These are phyloP conservation scores for Andrena praecox DNA, from an alignment of 2,888 invertebrate species.

Conservation along the genomic window DNA sequence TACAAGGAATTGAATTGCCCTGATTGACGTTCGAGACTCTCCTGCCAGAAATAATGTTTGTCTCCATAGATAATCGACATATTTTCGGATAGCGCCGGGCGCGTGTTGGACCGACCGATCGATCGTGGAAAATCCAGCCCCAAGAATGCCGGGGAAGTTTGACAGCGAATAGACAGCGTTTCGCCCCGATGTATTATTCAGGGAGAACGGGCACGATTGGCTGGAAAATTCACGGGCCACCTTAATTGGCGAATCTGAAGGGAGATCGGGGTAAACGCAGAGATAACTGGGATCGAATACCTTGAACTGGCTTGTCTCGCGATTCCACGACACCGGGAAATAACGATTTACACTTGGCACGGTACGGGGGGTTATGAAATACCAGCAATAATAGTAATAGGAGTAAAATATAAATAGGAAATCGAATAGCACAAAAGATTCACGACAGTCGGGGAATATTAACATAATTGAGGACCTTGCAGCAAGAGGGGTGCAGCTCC, in stretches of 20 bases:
- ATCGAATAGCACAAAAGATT: no score
- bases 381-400: not conserved
- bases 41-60: not conserved
- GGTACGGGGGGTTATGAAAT: not conserved
- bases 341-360: not conserved
- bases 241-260: constrained; percentile 65
- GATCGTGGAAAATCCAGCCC: constrained; percentile 38
- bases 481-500: no score
- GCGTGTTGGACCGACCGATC: constrained; percentile 15
- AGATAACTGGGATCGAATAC: constrained; percentile 36
- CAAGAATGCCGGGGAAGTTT: constrained; percentile 47
- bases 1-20: not conserved
- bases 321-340: not conserved
- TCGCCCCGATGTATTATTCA: constrained; percentile 65
- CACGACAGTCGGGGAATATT: no score
- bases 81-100: not conserved
- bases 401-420: no score
- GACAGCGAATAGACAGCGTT: constrained; percentile 68
- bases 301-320: not conserved
- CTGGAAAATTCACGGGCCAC: constrained; percentile 65
- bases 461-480: no score
- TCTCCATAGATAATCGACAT: not conserved
- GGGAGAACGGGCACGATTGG: constrained; percentile 42
- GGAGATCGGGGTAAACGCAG: constrained; percentile 45
- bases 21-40: not conserved